Percentiles rank a stretch among this genome's conserved stretches.
These are phyloP conservation scores for Eptatretus burgeri DNA, from an alignment of 2,113 vertebrate species.

Conservation along the genomic window DNA sequence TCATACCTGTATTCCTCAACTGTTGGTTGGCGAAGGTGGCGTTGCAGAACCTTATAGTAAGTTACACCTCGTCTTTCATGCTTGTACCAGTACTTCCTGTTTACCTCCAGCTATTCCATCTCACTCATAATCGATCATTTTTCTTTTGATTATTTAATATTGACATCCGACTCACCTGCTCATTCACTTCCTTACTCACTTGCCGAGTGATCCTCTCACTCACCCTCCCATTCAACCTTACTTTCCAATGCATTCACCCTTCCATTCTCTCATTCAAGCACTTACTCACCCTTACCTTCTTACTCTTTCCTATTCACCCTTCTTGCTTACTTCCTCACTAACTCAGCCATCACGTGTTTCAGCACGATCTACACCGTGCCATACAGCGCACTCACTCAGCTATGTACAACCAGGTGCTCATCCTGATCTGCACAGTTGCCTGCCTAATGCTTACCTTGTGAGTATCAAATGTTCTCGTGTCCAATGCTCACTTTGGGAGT, in stretches of 20 bases:
- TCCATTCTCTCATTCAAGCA: slow-evolving; percentile 21
- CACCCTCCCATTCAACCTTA: not conserved
- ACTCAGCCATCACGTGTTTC: slow-evolving; percentile 6
- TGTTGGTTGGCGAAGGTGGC: slow-evolving; percentile 46
- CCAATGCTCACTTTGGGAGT: too few species aligned
- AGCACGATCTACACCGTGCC: slow-evolving; percentile 36
- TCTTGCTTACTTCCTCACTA: not conserved
- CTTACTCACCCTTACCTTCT: slow-evolving; percentile 11
- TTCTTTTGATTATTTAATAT: too few species aligned
- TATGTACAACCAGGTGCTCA: slow-evolving; percentile 47
- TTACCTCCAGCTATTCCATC: too few species aligned
- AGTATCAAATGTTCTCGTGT: slow-evolving; percentile 11
- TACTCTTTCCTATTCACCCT: slow-evolving; percentile 6
- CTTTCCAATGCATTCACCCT: not conserved
- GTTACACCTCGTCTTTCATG: slow-evolving; percentile 14
- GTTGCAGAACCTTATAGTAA: slow-evolving; percentile 49
- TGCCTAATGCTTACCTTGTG: slow-evolving; percentile 45
- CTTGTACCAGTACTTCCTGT: too few species aligned
- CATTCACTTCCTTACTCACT: too few species aligned
- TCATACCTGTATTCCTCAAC: slow-evolving; percentile 46
- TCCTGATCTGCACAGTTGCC: slow-evolving; percentile 34
- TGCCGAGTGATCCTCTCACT: not conserved
- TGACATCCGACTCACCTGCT: too few species aligned
- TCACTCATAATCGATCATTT: too few species aligned
- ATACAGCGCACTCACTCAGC: slow-evolving; percentile 38